Base-by-base conservation (phyloP, 2,797 vertebrate genomes). In the Manis crassicaudata region DNA sequence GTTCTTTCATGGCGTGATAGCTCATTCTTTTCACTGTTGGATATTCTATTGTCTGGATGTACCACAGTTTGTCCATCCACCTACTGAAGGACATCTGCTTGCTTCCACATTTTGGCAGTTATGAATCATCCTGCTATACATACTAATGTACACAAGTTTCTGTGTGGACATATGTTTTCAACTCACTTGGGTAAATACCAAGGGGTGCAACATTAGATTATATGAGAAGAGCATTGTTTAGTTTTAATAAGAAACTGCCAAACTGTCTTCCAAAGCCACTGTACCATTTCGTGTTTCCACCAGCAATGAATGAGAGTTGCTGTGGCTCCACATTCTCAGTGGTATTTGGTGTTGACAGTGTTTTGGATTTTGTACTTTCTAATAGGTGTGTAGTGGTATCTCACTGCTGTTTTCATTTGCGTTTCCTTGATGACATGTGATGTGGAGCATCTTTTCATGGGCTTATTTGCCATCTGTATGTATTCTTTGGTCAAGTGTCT, bases 231-330 rank as follows among this genome's bases (percentile, higher is more conserved):
- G 17, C 77, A 40, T 46, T 77, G 43, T 54, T 87, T 76, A 27
- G 8, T 58, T 92, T 96, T 79, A 46, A 14, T 84, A 84, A 73
- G 84, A 88, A 94, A 88, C 23, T 43, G 23, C 40, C 65, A 89
- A 80, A n/a, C 11, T 84, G 10, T 60, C 72, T 89, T 92, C 14
- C 40, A 79, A 65, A 77, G 25, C 79, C 18, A 27, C 56, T 50
- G 21, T 62, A 40, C 5, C 25, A 58, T 12, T 58, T 73, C 46
- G 25, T 29, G 50, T 62, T 50, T 4, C 46, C 29, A 25, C 3
- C 6, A 76, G 25, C 54, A 37, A 4, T 37, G 43, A 83, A n/a
- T 67, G 63, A 50, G 62, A 58, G 27, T 56, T 94, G 16, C 72
- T 29, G 10, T 58, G 65, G 23, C 17, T 67, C 50, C 14, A 65